Base-by-base conservation (phyloP, 2,888 invertebrate genomes). In the Julus scanicus region DNA sequence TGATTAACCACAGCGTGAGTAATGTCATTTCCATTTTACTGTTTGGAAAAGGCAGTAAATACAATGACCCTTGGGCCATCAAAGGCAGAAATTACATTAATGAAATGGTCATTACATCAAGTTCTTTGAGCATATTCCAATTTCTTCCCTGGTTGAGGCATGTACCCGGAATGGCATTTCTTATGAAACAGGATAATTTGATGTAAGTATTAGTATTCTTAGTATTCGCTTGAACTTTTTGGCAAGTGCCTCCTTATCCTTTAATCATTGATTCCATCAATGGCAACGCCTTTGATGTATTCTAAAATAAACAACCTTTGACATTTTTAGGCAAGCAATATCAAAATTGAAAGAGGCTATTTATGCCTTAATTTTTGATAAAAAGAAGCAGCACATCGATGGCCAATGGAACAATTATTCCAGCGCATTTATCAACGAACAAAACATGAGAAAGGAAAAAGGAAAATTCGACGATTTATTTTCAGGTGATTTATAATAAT, bases 91-190 rank as follows among this genome's bases (percentile, higher is more conserved):
- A 44, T 4, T 85, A 20, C 40, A 80, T 37, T 40, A 48, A 87
- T 40, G 11, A 80, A 53, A 17, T 87, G 39, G 8, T 40, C 2
- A 15, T 2, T 2, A n/a, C 17, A n/a, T 40, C 49, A 0, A 80
- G 40, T 48, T 2, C 85, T 3, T 0, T 86, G 29, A 17, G 4
- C 2, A 9, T 86, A 1, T 86, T 29, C n/a, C 57, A 40, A 37
- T 86, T 86, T 57, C 49, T 88, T 85, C 84, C 88, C 4, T 88
- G 88, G 88, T 49, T 88, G 40, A 88, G 57, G 15, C 53, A 88
- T 11, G 9, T 88, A 15, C 88, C 88, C 20, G 85, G 88, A 40
- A 17, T 57, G 17, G 20, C 17, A 0, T 17, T 6, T 0, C 1
- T 88, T 13, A 3, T 85, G 13, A 80, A 80, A 3, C 80, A 80